Evolutionary conservation across 1,140 invertebrate genomes (phyloP).

Genomic region (Eumaeus atala): DNA sequence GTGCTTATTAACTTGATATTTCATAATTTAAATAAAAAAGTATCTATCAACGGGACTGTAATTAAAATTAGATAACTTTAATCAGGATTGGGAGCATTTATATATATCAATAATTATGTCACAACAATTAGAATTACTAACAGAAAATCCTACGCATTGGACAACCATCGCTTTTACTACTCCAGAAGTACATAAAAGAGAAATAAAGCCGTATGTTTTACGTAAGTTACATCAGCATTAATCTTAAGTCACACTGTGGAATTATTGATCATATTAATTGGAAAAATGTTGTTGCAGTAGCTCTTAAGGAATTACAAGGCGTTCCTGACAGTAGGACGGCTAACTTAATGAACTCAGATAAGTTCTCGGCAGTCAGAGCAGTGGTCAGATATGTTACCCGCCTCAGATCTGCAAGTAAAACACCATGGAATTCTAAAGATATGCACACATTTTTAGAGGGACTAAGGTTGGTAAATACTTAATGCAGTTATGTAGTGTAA

Average conservation of each 20-base stretch:
- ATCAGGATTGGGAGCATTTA: no score
- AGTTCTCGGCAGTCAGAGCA: constrained; percentile 52
- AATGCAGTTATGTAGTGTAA: not conserved
- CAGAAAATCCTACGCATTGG: constrained; percentile 55
- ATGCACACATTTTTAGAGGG: constrained; percentile 46
- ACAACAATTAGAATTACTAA: constrained; percentile 56
- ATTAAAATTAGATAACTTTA: no score
- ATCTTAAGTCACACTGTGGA: no score
- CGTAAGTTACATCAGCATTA: constrained; percentile 40
- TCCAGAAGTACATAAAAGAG: constrained; percentile 60
- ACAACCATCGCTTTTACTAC: constrained; percentile 39
- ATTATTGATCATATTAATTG: no score
- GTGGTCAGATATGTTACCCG: constrained; percentile 51
- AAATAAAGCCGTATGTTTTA: constrained; percentile 63
- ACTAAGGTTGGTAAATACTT: constrained; percentile 30
- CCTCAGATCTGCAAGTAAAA: constrained; percentile 40
- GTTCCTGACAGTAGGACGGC: constrained; percentile 52
- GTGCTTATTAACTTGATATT: no score
- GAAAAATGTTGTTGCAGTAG: constrained; percentile 36
- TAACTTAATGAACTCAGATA: constrained; percentile 52
- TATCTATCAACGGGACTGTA: no score
- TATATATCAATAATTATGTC: constrained; percentile 41
- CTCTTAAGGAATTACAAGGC: constrained; percentile 62
- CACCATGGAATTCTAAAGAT: constrained; percentile 41
- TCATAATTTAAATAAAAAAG: no score